phyloP scores from a whole-genome alignment of 2,888 invertebrate species.

The Antheraea yamamai region DNA sequence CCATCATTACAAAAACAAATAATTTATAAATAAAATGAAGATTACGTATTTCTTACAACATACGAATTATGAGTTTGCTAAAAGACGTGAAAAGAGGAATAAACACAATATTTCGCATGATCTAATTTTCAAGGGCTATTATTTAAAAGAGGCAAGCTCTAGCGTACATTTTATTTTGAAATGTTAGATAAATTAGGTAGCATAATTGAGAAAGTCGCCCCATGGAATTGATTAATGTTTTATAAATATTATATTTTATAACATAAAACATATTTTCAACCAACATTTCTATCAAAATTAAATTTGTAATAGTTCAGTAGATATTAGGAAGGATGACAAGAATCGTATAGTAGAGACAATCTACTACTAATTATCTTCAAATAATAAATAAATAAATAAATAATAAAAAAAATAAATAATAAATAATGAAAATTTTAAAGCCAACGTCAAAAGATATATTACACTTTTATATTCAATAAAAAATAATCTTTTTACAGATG shows the following conservation, averaged over 20 bases:
- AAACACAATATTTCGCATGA: neutral
- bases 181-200: neutral
- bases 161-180: neutral
- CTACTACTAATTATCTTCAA: too few relatives aligned
- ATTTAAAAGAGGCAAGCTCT: neutral
- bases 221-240: neutral
- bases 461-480: constrained; percentile 1
- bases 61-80: neutral
- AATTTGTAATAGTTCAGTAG: too few relatives aligned
- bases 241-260: too few relatives aligned
- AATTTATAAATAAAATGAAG: neutral
- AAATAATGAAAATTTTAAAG: too few relatives aligned
- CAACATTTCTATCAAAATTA: too few relatives aligned
- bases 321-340: too few relatives aligned
- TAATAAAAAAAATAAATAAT: too few relatives aligned
- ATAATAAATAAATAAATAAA: too few relatives aligned
- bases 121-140: neutral
- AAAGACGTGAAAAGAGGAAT: neutral
- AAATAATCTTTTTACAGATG: constrained; percentile 78
- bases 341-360: too few relatives aligned
- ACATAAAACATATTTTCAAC: too few relatives aligned
- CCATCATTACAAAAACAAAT: neutral
- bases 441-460: neutral
- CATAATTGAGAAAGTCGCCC: neutral
- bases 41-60: neutral